A percentile compares a stretch with the other conserved stretches of the same genome.
phyloP scores from a whole-genome alignment of 2,888 invertebrate species.

The Gymnosoma rotundatum region DNA sequence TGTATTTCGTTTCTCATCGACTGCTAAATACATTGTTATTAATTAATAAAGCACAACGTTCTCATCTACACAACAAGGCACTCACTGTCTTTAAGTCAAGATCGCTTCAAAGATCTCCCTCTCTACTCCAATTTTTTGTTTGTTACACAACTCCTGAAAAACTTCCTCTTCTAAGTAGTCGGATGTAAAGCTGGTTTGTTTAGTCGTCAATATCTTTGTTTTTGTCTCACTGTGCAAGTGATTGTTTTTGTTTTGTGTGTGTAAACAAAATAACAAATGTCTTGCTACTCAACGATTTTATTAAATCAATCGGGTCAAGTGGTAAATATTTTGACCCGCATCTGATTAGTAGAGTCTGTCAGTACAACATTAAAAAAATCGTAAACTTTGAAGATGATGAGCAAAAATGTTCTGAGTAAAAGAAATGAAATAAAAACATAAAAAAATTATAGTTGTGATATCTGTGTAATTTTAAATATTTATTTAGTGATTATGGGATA shows the following conservation, averaged over 20 bases:
- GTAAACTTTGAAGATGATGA: slow-evolving; percentile 53
- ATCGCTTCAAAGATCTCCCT: neutral
- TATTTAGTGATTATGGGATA: slow-evolving; percentile 22
- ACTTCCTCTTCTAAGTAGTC: slow-evolving; percentile 36
- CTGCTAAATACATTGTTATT: slow-evolving; percentile 59
- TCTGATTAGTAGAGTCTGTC: slow-evolving; percentile 79
- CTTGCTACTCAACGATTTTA: slow-evolving; percentile 82
- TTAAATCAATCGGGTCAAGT: slow-evolving; percentile 83
- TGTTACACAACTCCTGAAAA: neutral
- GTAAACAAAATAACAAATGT: slow-evolving; percentile 74
- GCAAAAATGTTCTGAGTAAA: slow-evolving; percentile 60
- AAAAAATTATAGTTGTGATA: slow-evolving; percentile 34
- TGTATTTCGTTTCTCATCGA: slow-evolving; percentile 50
- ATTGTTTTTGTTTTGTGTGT: slow-evolving; percentile 36
- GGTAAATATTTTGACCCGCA: slow-evolving; percentile 83
- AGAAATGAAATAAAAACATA: slow-evolving; percentile 27
- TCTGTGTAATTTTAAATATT: slow-evolving; percentile 43
- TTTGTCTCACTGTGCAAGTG: slow-evolving; percentile 5
- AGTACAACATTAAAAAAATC: slow-evolving; percentile 42
- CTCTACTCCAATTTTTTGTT: neutral
- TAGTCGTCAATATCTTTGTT: neutral
- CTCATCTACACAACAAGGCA: slow-evolving; percentile 52
- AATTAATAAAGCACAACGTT: slow-evolving; percentile 63
- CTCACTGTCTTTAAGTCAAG: slow-evolving; percentile 38
- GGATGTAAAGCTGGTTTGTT: slow-evolving; percentile 44